phyloP scores from a whole-genome alignment of 2,888 invertebrate genomes.

The Anodontia alba region DNA sequence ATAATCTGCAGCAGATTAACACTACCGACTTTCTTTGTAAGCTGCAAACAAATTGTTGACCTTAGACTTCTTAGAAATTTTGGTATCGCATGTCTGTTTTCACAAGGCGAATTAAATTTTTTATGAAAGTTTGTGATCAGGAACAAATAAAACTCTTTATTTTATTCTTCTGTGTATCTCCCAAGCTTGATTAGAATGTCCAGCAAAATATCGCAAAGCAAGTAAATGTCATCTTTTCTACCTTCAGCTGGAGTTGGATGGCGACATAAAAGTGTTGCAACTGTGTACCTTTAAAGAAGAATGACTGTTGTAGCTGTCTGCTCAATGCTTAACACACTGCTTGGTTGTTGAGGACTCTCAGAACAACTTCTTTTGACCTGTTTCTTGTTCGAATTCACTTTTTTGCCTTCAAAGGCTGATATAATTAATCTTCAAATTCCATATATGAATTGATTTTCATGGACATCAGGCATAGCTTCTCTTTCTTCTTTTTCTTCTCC shows the following conservation, averaged over 20 bases:
- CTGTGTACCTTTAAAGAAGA: too few relatives aligned
- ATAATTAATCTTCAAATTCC: too few relatives aligned
- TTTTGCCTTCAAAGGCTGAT: too few relatives aligned
- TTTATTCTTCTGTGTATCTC: background rate
- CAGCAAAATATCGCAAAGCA: slow-evolving; percentile 37
- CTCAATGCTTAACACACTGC: too few relatives aligned
- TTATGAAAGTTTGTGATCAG: slow-evolving; percentile 53
- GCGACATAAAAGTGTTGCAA: too few relatives aligned
- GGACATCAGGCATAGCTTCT: too few relatives aligned
- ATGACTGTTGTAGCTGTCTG: too few relatives aligned
- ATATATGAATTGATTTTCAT: too few relatives aligned
- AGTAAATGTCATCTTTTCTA: slow-evolving; percentile 7
- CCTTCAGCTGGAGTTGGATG: slow-evolving; percentile 46
- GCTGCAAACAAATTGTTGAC: slow-evolving; percentile 36
- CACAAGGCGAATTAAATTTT: slow-evolving; percentile 32
- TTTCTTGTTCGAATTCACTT: too few relatives aligned
- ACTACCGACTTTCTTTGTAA: slow-evolving; percentile 42
- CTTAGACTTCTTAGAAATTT: slow-evolving; percentile 49
- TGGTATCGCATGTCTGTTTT: slow-evolving; percentile 21
- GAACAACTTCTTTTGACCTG: too few relatives aligned
- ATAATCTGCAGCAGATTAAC: slow-evolving; percentile 42
- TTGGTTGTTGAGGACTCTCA: too few relatives aligned
- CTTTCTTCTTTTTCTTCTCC: too few relatives aligned
- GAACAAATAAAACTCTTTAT: slow-evolving; percentile 46
- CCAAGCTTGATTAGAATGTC: slow-evolving; percentile 43